A percentile compares a stretch with the other conserved stretches of the same genome.
Evolutionary conservation across 2,113 vertebrate species (phyloP).

Genomic region (Forbesichthys agassizii): DNA sequence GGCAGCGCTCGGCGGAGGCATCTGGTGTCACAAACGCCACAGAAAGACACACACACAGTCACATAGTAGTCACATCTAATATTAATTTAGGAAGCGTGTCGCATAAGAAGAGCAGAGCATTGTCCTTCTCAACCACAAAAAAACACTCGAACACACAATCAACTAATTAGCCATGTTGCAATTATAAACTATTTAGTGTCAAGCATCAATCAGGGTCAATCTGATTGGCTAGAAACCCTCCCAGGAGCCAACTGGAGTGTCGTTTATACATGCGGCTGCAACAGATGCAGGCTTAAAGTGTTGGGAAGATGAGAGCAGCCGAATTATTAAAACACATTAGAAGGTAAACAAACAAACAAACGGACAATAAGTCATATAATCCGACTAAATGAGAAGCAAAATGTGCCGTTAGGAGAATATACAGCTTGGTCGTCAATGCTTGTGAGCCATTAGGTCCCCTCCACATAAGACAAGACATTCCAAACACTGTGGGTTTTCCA

Average conservation of each 20-base stretch:
- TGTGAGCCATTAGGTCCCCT: conserved; percentile 38
- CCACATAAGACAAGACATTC: conserved; percentile 59
- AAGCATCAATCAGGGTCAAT: conserved; percentile 15
- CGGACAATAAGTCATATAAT: conserved; percentile 64
- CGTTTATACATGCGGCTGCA: not conserved
- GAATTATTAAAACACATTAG: conserved; percentile 58
- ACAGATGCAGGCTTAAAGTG: conserved; percentile 43
- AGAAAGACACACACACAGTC: conserved; percentile 21
- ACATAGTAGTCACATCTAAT: conserved; percentile 16
- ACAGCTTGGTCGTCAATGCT: not conserved
- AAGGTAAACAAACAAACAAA: conserved; percentile 70
- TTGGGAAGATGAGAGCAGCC: conserved; percentile 45
- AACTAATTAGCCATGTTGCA: not conserved
- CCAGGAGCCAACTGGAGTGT: conserved; percentile 18
- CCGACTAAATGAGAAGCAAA: conserved; percentile 66
- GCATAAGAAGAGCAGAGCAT: not conserved
- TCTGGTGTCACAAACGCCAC: conserved; percentile 48
- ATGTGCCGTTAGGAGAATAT: conserved; percentile 48
- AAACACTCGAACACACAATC: not conserved
- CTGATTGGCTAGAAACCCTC: conserved; percentile 26
- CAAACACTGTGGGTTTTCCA: conserved; percentile 45
- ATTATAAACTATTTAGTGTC: conserved; percentile 17
- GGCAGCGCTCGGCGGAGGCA: conserved; percentile 31
- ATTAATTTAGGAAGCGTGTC: conserved; percentile 12
- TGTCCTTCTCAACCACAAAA: not conserved